Conservation (phyloP, 2,888 invertebrate species). For the Eugnorisma glareosa region DNA sequence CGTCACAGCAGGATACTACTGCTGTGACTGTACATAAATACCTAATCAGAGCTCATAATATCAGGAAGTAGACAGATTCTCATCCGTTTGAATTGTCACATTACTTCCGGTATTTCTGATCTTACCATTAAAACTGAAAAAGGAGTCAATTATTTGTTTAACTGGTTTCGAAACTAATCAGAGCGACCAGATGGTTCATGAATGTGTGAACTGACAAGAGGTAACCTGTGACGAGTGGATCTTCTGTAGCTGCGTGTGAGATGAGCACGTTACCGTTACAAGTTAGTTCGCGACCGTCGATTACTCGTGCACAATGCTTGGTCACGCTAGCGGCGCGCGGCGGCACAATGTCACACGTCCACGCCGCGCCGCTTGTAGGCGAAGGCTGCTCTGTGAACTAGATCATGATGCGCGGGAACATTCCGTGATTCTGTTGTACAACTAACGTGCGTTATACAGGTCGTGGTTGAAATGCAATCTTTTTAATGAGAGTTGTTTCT, state of each 20-base stretch:
- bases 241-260: slow-evolving; percentile 27
- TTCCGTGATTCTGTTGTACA: slow-evolving; percentile 16
- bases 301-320: slow-evolving; percentile 15
- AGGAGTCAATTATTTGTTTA: background rate
- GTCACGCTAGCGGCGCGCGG: slow-evolving; percentile 34
- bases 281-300: slow-evolving; percentile 3
- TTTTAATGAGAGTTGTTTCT: background rate
- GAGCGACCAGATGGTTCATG: background rate
- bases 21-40: background rate
- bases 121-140: background rate
- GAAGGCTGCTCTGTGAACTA: slow-evolving; percentile 52
- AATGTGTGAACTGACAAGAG: too few species aligned
- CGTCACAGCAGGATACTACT: background rate
- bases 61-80: background rate
- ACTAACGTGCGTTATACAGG: slow-evolving; percentile 35
- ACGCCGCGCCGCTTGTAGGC: slow-evolving; percentile 5
- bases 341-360: slow-evolving; percentile 31
- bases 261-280: background rate
- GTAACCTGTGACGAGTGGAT: background rate
- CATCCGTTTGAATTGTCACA: background rate
- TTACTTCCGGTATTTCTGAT: background rate
- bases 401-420: slow-evolving; percentile 9
- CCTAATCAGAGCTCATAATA: background rate
- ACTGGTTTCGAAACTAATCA: background rate
- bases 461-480: background rate